Evolutionary conservation across 2,113 vertebrate species (phyloP), one percentile per base, ranked within the genome.

Genomic region (Microtus montanus): DNA sequence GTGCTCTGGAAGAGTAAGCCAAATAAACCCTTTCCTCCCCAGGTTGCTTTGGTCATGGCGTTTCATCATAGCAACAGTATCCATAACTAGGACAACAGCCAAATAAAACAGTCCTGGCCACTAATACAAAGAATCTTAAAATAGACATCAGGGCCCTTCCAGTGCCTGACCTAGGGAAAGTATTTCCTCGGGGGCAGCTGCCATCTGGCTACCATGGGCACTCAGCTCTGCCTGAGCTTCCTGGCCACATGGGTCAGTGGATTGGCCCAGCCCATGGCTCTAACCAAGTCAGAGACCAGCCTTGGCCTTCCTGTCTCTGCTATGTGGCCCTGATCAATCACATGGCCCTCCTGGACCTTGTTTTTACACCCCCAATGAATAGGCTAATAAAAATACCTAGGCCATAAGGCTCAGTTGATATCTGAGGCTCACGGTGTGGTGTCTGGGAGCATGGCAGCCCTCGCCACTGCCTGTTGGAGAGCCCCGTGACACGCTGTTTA

Each of bases 361-460:
- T 14, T 49, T 82, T 64, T 35, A 74, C 0, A 1, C 17, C 28
- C 86, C 86, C 2, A 12, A 3, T 6, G 24, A 63, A 14, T 0
- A 5, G 52, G 30, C 38, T 22, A 28, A 58, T 70, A 85, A 63
- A 71, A 91, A 33, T 3, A 63, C 41, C 3, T 9, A 15, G 6
- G 2, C 64, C 0, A 0, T 0, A 12, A 64, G 87, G 19, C 13
- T 4, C 10, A 0, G 14, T 13, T 1, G 5, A 4, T 0, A 8
- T 47, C 7, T 6, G 5, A 38, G 87, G 85, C 71, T 77, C 0
- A 2, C 0, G 0, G 30, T 0, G 0, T 84, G 35, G 68, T 75
- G 63, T 64, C 38, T 3, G 5, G 47, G 24, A 0, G 58, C 0
- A 1, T 35, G 58, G 49, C 66, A 1, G 49, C 41, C 2, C 28